Conservation (phyloP, 2,888 invertebrate genomes). For the Papilio protenor region DNA sequence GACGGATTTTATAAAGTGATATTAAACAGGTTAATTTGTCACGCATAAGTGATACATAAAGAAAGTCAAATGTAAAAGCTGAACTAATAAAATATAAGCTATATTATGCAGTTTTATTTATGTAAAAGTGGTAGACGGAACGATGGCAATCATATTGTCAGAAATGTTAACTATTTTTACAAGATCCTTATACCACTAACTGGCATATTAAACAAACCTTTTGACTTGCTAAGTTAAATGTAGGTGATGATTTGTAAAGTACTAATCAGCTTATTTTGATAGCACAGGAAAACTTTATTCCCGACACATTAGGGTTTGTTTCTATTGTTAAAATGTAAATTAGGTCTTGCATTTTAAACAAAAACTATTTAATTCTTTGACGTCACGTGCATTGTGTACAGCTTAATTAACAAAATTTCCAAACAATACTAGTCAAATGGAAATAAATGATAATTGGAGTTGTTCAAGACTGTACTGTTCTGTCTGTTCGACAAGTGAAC, state of each 20-base stretch:
- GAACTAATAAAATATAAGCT: conserved; percentile 1
- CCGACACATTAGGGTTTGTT: neutral
- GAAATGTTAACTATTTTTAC: neutral
- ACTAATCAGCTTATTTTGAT: neutral
- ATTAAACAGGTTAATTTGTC: conserved; percentile 2
- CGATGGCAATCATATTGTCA: too few relatives aligned
- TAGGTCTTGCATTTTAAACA: neutral
- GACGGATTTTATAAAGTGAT: neutral
- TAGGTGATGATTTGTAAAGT: neutral
- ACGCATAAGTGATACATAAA: neutral
- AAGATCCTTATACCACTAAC: neutral
- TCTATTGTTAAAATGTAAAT: conserved; percentile 1
- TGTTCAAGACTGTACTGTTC: neutral
- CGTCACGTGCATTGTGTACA: neutral
- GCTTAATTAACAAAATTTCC: neutral
- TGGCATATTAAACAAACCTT: neutral
- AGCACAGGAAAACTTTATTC: neutral
- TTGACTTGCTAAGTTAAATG: neutral
- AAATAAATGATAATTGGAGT: neutral
- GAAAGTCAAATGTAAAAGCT: neutral
- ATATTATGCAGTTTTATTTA: neutral
- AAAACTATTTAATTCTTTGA: neutral
- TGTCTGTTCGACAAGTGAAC: too few relatives aligned
- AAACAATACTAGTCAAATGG: neutral
- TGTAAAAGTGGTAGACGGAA: neutral